These are phyloP conservation scores for Cosmia pyralina DNA, from an alignment of 2,888 invertebrate genomes.

Conservation along the genomic window DNA sequence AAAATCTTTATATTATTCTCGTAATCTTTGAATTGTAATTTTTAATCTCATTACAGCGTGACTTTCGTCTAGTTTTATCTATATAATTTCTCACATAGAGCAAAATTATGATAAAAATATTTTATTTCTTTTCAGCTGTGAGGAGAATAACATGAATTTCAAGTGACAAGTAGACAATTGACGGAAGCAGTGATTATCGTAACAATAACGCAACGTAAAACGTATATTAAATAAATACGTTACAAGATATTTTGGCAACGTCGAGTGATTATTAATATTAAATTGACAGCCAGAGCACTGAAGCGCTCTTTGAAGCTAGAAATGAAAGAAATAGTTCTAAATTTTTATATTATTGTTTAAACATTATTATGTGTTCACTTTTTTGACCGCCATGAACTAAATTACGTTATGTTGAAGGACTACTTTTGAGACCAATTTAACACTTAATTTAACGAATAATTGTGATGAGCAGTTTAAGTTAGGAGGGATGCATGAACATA, in stretches of 20 bases:
- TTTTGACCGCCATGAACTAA: slow-evolving; percentile 46
- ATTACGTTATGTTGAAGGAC: neutral
- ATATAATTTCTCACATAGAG: too few species aligned
- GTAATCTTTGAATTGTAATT: too few species aligned
- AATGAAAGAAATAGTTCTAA: slow-evolving; percentile 27
- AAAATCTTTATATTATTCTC: too few species aligned
- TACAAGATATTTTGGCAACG: slow-evolving; percentile 18
- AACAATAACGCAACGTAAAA: slow-evolving; percentile 54
- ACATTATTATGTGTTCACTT: slow-evolving; percentile 47
- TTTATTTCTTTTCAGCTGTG: slow-evolving; percentile 52
- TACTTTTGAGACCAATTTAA: neutral
- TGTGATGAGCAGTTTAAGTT: slow-evolving; percentile 9
- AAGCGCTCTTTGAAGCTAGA: slow-evolving; percentile 44
- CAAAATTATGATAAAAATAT: neutral
- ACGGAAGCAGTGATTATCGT: slow-evolving; percentile 53
- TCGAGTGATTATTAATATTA: slow-evolving; percentile 41
- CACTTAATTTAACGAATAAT: neutral
- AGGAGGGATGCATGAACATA: neutral
- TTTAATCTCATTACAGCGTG: too few species aligned
- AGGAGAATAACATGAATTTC: slow-evolving; percentile 53
- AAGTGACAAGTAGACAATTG: slow-evolving; percentile 39
- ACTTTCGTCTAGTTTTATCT: too few species aligned
- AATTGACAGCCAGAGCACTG: slow-evolving; percentile 39
- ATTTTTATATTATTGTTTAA: slow-evolving; percentile 37
- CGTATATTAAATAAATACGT: slow-evolving; percentile 43